These are phyloP conservation scores for Nycticryphes semicollaris DNA, from an alignment of 2,113 vertebrate species.

Conservation along the genomic window DNA sequence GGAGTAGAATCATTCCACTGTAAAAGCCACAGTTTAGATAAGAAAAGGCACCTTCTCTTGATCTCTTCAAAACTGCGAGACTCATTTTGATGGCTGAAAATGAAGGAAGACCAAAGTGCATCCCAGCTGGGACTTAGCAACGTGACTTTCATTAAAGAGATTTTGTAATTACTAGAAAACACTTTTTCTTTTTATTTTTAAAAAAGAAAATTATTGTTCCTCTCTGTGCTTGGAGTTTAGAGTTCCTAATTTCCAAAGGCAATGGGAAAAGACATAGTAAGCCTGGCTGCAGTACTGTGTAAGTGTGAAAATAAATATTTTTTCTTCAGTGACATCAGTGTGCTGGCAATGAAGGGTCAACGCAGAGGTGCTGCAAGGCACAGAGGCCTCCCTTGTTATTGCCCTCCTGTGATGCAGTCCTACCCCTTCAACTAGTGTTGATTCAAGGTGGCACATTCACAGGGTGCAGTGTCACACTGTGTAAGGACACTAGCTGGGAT, in stretches of 20 bases:
- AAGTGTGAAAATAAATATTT: not conserved
- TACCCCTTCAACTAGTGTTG: not conserved
- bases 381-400: not conserved
- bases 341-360: not conserved
- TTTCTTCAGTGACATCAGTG: not conserved
- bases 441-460: not conserved
- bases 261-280: not conserved
- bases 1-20: not conserved
- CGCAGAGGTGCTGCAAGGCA: not conserved
- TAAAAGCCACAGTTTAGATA: not conserved
- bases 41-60: not conserved
- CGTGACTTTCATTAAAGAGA: not conserved
- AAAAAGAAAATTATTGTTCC: not conserved
- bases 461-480: not conserved
- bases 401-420: not conserved
- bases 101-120: not conserved
- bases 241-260: not conserved
- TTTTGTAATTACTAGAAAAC: not conserved
- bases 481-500: not conserved
- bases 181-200: not conserved
- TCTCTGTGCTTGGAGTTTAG: not conserved
- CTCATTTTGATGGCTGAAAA: not conserved
- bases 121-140: not conserved
- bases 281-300: not conserved
- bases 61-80: not conserved